Evolutionary conservation across 1,140 invertebrate genomes (phyloP), one percentile per base, ranked within the genome.

Genomic region (Lepidurus arcticus): DNA sequence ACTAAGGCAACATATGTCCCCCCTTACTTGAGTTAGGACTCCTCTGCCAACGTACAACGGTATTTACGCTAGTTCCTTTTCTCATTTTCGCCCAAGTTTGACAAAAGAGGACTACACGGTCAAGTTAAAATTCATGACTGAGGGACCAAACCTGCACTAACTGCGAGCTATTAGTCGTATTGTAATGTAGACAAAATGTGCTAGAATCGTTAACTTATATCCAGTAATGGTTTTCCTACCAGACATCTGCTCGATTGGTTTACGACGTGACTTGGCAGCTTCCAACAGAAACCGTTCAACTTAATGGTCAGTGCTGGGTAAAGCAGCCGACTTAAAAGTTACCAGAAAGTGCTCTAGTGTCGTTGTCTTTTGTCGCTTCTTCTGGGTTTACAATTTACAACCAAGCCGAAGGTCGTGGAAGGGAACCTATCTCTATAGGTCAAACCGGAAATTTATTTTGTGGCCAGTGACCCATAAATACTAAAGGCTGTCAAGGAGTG

Each of bases 401-500:
- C 8, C 16, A 13, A 11, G 47, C 47, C 47, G 21, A 65, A 65
- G 21, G 47, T 65, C 11, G 11, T 13, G 47, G 21, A 65, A 65
- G 47, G 11, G 11, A 65, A 65, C 47, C 47, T 65, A 65, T n/a
- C 47, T 65, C 13, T 65, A 65, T 65, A 21, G 53, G 53, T 65
- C 53, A 65, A n/a, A 65, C 16, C 53, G 53, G 53, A 65, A 65
- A 65, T 21, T 65, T 65, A 13, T 21, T 65, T 65, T 65, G 16
- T 16, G 53, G 16, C 53, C 34, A 34, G 9, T 65, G 53, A 65
- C 53, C 53, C 53, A 65, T 65, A 65, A 65, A 65, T 65, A 21
- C 53, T 65, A 65, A 65, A n/a, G 34, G 53, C 53, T 65, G 53
- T 65, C 53, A 65, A 65, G n/a, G 53, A n/a, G 53, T 65, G 53